These are phyloP conservation scores for Tipula confusa DNA, from an alignment of 2,888 invertebrate species.

Conservation along the genomic window DNA sequence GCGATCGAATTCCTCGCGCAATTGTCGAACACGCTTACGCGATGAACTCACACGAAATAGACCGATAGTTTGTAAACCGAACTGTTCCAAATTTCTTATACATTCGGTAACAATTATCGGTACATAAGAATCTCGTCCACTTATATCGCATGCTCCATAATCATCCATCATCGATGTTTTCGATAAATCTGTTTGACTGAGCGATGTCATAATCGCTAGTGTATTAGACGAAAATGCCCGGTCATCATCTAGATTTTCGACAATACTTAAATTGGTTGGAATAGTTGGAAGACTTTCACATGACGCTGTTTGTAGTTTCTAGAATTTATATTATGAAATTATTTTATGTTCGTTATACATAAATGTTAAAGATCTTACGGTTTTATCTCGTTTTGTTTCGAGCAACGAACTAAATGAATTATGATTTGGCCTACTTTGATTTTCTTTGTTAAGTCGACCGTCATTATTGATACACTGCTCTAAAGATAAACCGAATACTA, in stretches of 20 bases:
- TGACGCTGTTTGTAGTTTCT: conserved; percentile 53
- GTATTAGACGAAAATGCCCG: background rate
- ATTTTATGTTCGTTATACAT: background rate
- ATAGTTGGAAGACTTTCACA: conserved; percentile 63
- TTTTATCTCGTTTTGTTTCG: conserved; percentile 33
- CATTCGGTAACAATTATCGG: conserved; percentile 77
- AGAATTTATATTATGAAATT: background rate
- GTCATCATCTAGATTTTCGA: background rate
- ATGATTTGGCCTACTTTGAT: conserved; percentile 47
- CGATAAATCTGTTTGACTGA: conserved; percentile 53
- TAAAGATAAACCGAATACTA: conserved; percentile 81
- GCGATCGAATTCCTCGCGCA: conserved; percentile 86
- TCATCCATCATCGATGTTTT: conserved; percentile 48
- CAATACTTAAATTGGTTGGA: conserved; percentile 35
- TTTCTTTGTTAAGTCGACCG: conserved; percentile 38
- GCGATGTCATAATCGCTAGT: conserved; percentile 36
- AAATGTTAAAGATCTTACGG: background rate
- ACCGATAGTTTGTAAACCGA: conserved; percentile 80
- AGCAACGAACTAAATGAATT: conserved; percentile 68
- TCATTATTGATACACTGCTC: conserved; percentile 82
- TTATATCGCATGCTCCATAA: background rate
- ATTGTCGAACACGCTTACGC: conserved; percentile 86
- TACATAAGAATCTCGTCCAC: conserved; percentile 51
- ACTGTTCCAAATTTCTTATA: conserved; percentile 72
- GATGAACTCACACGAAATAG: conserved; percentile 90